These are phyloP conservation scores for Helarctos malayanus DNA, from an alignment of 2,797 vertebrate genomes.

Conservation along the genomic window DNA sequence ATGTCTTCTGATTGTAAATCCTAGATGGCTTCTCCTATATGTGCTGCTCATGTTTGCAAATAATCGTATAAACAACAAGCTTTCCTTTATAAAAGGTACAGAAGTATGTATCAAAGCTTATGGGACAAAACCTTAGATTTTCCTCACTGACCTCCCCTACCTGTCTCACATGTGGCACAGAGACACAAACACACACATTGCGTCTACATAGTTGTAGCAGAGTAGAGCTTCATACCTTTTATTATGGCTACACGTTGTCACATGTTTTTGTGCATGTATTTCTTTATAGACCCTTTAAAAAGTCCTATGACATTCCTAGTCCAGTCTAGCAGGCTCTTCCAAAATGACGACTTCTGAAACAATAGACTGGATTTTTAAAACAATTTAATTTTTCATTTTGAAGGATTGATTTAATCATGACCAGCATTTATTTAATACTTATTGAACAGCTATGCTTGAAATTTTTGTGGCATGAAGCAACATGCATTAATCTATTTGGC, in stretches of 20 bases:
- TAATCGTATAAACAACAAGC: neutral
- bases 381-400: constrained; percentile 17
- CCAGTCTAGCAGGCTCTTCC: neutral
- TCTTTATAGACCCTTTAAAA: neutral
- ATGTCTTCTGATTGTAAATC: neutral
- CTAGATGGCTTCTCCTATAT: neutral
- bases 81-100: neutral
- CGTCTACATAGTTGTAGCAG: too few relatives aligned
- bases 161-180: neutral
- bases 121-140: neutral
- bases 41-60: neutral
- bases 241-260: neutral
- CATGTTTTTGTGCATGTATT: neutral
- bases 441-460: neutral
- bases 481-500: neutral
- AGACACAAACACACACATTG: neutral
- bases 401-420: neutral
- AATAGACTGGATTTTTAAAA: neutral
- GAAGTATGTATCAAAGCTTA: neutral
- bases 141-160: neutral
- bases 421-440: neutral
- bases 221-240: neutral
- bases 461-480: neutral
- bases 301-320: neutral
- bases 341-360: constrained; percentile 2